These are phyloP conservation scores for Ctenosaura bakeri DNA, from an alignment of 2,797 vertebrate genomes.

Conservation along the genomic window DNA sequence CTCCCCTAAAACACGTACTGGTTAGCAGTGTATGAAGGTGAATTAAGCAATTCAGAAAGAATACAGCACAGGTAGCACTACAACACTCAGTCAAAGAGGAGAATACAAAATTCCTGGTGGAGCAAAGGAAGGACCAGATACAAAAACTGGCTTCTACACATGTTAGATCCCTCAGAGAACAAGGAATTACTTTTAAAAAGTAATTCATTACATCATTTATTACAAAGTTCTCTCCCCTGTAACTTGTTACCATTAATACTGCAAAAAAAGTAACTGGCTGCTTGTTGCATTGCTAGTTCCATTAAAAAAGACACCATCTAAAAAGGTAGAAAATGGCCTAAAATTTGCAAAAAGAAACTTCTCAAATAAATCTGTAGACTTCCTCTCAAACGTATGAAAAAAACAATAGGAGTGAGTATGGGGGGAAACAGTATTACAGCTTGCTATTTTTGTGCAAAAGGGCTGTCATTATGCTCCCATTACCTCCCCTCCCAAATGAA, in stretches of 20 bases:
- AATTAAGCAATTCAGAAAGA: constrained; percentile 45
- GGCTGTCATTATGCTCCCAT: too few relatives aligned
- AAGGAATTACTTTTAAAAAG: not conserved
- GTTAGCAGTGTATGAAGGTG: constrained; percentile 31
- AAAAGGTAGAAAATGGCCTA: not conserved
- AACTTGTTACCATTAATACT: not conserved
- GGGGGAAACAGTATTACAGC: not conserved
- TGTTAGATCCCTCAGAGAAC: not conserved
- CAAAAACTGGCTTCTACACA: not conserved
- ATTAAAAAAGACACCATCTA: not conserved
- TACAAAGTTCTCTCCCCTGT: not conserved
- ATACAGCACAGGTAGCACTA: constrained; percentile 43
- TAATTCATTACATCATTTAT: not conserved
- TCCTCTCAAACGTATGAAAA: not conserved
- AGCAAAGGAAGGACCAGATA: not conserved
- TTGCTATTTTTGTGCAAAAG: too few relatives aligned
- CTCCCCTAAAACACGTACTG: not conserved
- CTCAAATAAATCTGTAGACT: not conserved
- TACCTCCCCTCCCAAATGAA: too few relatives aligned
- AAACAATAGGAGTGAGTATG: not conserved
- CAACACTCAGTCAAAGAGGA: constrained; percentile 2
- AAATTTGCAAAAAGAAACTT: not conserved
- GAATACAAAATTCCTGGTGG: not conserved
- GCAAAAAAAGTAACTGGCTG: not conserved
- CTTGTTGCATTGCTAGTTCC: not conserved